Base-by-base conservation (phyloP, 2,113 vertebrate genomes). In the Pyrgilauda ruficollis region DNA sequence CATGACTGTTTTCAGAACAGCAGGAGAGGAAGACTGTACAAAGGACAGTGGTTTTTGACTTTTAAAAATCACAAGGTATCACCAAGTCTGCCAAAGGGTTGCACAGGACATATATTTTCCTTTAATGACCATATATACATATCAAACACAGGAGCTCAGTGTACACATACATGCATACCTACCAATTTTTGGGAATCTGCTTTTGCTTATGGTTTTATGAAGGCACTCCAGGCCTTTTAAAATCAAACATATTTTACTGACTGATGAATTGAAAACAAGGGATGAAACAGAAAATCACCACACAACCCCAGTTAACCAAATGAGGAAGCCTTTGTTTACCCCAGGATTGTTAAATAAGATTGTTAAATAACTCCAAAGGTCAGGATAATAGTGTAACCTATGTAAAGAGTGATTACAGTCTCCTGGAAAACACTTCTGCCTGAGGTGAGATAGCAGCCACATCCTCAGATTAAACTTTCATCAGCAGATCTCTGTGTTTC, bases 381-480 rank as follows among this genome's bases (percentile, higher is more conserved):
- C 89, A 94, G n/a, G 76, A 83, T 85, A 96, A 95, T n/a, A 90
- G 67, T n/a, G 33, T 27, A 94, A 81, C 0, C 2, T 50, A 70
- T 15, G 49, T 56, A 96, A 64, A 94, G 86, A 96, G 91, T 92
- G 80, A 97, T 67, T 93, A 88, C 59, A 84, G 22, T 53, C 59
- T 97, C 91, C 56, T 66, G 4, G 52, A 96, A 97, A 89, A 79
- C 0, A 2, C 49, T 96, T 96, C 90, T 94, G 94, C 96, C 96
- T 13, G 76, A 97, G 94, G 95, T 94, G 64, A 96, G 66, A 84
- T 85, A 91, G 81, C 68, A 93, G 89, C 68, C 86, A 96, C 90
- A 93, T 92, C 87, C 93, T 95, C 93, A 91, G 97, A 98, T 98
- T 97, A 98, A 98, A 98, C 96, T 98, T 98, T 97, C 97, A 98